Conservation (phyloP, 1,140 invertebrate genomes). For the Popillia japonica region DNA sequence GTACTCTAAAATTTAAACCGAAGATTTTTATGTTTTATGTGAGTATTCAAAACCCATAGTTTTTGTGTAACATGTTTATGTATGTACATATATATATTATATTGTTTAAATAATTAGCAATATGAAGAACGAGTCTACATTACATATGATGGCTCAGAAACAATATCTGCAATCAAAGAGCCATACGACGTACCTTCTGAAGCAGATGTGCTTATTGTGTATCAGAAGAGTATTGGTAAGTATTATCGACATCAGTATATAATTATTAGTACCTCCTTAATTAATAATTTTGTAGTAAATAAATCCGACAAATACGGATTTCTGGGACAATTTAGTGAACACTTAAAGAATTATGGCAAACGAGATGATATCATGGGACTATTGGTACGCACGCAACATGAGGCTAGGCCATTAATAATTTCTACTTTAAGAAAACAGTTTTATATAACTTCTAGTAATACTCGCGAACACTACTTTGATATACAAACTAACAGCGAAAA, state of each 20-base stretch:
- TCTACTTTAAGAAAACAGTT: background rate
- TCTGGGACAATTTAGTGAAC: background rate
- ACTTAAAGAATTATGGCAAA: background rate
- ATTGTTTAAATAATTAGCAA: background rate
- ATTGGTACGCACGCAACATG: background rate
- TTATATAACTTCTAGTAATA: background rate
- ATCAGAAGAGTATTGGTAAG: slow-evolving; percentile 26
- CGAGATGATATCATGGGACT: slow-evolving; percentile 1
- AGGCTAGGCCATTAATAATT: background rate
- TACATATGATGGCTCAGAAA: background rate
- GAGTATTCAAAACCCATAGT: no score
- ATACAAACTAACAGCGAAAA: background rate
- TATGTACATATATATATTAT: no score
- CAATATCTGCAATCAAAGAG: background rate
- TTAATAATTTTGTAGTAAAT: background rate
- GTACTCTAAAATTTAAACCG: slow-evolving; percentile 30
- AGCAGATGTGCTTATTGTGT: slow-evolving; percentile 38
- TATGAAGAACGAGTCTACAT: background rate
- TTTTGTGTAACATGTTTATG: no score
- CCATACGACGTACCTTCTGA: slow-evolving; percentile 39
- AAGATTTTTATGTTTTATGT: slow-evolving; percentile 41
- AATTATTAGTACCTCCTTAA: background rate
- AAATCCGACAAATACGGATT: background rate
- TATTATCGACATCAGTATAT: background rate
- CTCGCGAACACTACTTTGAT: background rate